Evolutionary conservation across 2,113 vertebrate species (phyloP), one percentile per base, ranked within the genome.

Genomic region (Mormyrus lacerda): DNA sequence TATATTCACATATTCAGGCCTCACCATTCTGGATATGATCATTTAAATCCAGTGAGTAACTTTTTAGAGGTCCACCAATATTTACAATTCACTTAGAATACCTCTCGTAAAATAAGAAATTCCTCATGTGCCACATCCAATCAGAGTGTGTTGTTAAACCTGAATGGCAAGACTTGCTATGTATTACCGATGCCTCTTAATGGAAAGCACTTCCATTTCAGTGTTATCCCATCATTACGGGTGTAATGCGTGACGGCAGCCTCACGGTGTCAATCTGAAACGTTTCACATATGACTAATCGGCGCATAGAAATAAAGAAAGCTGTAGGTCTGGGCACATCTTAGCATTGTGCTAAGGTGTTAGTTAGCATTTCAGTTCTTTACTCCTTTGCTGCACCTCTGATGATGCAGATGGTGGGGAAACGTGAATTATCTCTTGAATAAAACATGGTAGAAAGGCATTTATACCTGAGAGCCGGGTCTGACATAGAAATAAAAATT

Each of bases 361-460:
- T n/a, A 79, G 27, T 84, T n/a, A 79, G 73, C 31, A 85, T 61
- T 47, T 27, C 1, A 35, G 89, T 45, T 73, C 65, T 47, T 53
- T n/a, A 69, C 73, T 84, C 61, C 88, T 51, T 53, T 15, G 48
- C 47, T 76, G 58, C n/a, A 76, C 76, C 87, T 88, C 27, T 8
- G 47, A 89, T 85, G 87, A 84, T 17, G 76, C 69, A 65, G 76
- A 65, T 53, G 10, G 44, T 6, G 19, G 35, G 1, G 76, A 55
- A 42, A 9, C n/a, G 84, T 13, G 24, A 47, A 88, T 88, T 88
- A 61, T 42, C 35, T 5, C 86, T 69, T 88, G 85, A 82, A 91
- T 76, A 45, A 88, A 89, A 85, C 58, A 91, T 86, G 53, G 4
- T 45, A 27, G 47, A 31, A 10, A 47, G 58, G 42, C 82, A 55